Conservation (phyloP, 2,888 invertebrate species). For the Cephus pygmeus region DNA sequence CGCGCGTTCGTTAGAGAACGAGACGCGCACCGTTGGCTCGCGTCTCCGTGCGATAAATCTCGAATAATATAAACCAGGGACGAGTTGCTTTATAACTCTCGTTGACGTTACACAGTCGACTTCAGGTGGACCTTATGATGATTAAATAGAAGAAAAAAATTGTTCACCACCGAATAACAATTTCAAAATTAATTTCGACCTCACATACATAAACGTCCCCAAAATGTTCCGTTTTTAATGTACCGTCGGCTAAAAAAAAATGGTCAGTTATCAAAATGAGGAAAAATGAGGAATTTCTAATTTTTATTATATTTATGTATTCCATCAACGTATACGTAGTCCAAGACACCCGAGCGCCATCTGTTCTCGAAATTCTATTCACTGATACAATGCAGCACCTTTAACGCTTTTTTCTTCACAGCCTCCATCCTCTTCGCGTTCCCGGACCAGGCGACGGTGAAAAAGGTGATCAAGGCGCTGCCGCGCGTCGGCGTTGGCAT, state of each 20-base stretch:
- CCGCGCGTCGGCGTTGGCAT: slow-evolving; percentile 98
- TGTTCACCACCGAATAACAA: background rate
- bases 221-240: background rate
- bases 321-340: background rate
- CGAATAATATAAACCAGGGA: slow-evolving; percentile 1
- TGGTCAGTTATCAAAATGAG: background rate
- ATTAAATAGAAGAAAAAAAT: background rate
- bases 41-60: slow-evolving; percentile 1
- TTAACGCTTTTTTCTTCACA: slow-evolving; percentile 69
- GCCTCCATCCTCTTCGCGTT: slow-evolving; percentile 99
- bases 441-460: slow-evolving; percentile 95
- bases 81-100: background rate
- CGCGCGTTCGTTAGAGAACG: slow-evolving; percentile 34
- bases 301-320: background rate
- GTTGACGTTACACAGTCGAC: background rate
- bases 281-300: background rate
- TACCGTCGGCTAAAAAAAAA: background rate
- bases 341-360: background rate
- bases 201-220: background rate
- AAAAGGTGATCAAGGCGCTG: slow-evolving; percentile 97
- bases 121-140: background rate
- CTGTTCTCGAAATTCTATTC: slow-evolving; percentile 24
- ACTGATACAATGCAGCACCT: slow-evolving; percentile 25
- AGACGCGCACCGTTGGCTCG: background rate
- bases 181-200: background rate